Conservation (phyloP, 2,888 invertebrate genomes). For the Esperia sulphurella region DNA sequence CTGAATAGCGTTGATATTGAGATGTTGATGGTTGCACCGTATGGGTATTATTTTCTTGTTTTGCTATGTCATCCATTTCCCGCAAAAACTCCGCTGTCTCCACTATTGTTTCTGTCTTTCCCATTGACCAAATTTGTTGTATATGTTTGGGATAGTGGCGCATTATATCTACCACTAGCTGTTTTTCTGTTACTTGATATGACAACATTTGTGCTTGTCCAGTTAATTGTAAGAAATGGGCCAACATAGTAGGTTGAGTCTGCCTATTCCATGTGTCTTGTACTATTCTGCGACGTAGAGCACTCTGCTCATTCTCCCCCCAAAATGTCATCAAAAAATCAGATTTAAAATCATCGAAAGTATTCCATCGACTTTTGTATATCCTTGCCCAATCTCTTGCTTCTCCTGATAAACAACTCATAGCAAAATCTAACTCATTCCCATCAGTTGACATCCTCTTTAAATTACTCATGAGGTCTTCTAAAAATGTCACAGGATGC, state of each 20-base stretch:
- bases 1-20: background rate
- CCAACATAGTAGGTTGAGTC: background rate
- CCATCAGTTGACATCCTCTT: background rate
- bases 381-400: too few relatives aligned
- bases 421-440: background rate
- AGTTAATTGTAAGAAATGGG: background rate
- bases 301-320: background rate
- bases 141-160: background rate
- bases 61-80: background rate
- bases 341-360: background rate
- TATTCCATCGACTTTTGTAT: background rate
- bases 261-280: background rate
- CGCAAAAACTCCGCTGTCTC: constrained; percentile 2
- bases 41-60: background rate
- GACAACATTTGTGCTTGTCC: background rate
- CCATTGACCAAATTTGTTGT: background rate
- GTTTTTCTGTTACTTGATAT: background rate
- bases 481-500: background rate
- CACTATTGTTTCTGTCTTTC: background rate
- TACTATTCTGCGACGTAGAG: background rate
- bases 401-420: background rate
- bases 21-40: too few relatives aligned
- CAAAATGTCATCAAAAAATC: background rate
- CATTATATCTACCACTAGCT: background rate
- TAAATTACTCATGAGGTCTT: background rate